phyloP scores from a whole-genome alignment of 2,888 invertebrate genomes.

The Epinotia brunnichana region DNA sequence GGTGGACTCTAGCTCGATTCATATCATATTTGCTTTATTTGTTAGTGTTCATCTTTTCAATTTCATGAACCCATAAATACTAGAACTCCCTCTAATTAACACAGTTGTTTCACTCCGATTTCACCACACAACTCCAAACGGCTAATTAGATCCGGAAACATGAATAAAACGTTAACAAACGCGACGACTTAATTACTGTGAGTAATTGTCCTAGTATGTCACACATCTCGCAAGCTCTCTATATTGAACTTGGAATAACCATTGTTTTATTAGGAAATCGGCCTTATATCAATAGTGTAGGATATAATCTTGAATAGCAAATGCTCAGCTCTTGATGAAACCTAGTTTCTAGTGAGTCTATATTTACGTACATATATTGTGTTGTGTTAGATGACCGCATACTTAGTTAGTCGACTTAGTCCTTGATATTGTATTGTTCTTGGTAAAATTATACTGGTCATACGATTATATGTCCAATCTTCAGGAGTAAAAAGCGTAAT shows the following conservation, averaged over 20 bases:
- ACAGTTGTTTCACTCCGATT: slow-evolving; percentile 17
- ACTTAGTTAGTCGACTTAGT: background rate
- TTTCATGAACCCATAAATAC: background rate
- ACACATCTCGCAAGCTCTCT: slow-evolving; percentile 44
- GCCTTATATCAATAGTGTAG: background rate
- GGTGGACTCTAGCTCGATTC: too few species aligned
- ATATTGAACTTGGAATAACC: slow-evolving; percentile 41
- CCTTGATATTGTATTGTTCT: background rate
- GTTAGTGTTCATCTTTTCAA: background rate
- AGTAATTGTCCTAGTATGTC: slow-evolving; percentile 40
- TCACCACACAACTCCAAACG: slow-evolving; percentile 7
- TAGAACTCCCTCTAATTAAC: slow-evolving; percentile 2
- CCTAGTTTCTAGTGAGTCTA: background rate
- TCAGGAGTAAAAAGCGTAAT: too few species aligned
- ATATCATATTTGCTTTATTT: too few species aligned
- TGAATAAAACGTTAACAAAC: slow-evolving; percentile 38
- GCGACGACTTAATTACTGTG: slow-evolving; percentile 32
- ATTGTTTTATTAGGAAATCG: slow-evolving; percentile 1
- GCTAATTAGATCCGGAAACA: slow-evolving; percentile 39
- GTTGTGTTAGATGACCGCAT: slow-evolving; percentile 8
- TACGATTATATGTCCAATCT: too few species aligned
- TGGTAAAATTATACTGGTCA: too few species aligned
- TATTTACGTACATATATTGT: background rate
- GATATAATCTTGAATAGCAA: background rate
- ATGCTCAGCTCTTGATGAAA: background rate